Conservation (phyloP, 2,113 vertebrate species). For the Protomyctophum bolini region DNA sequence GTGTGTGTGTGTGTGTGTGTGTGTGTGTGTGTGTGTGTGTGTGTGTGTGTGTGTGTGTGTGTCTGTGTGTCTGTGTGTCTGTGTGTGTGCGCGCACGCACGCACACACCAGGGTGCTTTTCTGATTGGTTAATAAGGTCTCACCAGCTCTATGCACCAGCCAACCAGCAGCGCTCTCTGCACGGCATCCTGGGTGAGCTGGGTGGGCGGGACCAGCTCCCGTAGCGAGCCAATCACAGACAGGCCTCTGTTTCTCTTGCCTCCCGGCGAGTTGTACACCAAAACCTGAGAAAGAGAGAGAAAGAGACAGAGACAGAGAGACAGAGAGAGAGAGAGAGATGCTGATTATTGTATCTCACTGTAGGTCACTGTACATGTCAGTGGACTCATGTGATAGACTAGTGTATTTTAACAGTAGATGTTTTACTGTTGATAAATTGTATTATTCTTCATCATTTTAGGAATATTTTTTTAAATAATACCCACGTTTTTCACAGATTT, state of each 20-base stretch:
- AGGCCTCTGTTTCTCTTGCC: slow-evolving; percentile 92
- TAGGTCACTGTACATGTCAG: too few relatives aligned
- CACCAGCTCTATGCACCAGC: slow-evolving; percentile 96
- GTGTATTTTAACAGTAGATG: too few relatives aligned
- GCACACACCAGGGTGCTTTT: neutral
- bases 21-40: too few relatives aligned
- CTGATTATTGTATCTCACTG: neutral
- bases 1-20: too few relatives aligned
- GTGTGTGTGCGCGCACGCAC: too few relatives aligned
- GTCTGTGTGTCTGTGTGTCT: too few relatives aligned
- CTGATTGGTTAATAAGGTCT: slow-evolving; percentile 37
- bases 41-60: neutral
- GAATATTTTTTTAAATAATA: too few relatives aligned
- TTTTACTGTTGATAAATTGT: too few relatives aligned
- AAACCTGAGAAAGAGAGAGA: slow-evolving; percentile 67
- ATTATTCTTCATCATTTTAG: too few relatives aligned
- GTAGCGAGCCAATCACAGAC: slow-evolving; percentile 83
- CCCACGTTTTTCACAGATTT: too few relatives aligned
- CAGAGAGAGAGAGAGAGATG: neutral
- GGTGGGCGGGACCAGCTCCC: slow-evolving; percentile 75
- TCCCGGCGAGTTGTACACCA: slow-evolving; percentile 85
- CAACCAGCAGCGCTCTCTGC: slow-evolving; percentile 83
- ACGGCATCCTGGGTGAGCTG: slow-evolving; percentile 76
- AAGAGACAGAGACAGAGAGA: neutral
- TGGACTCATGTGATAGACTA: too few relatives aligned